A percentile compares a stretch with the other conserved stretches of the same genome.
These are phyloP conservation scores for Clivina fossor DNA, from an alignment of 2,888 invertebrate genomes.

Conservation along the genomic window DNA sequence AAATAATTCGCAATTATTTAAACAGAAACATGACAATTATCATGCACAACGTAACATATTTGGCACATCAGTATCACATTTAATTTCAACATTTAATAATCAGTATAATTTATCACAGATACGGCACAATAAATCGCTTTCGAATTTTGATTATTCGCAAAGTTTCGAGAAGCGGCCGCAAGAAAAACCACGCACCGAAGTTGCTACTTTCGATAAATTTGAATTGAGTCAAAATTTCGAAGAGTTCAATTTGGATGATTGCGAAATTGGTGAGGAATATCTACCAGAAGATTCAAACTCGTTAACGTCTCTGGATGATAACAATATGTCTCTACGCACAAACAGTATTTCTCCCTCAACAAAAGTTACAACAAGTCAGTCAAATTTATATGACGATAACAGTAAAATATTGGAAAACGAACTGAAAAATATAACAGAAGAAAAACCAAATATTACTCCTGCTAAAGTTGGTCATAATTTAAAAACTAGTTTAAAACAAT, in stretches of 20 bases:
- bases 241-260: slow-evolving; percentile 76
- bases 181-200: slow-evolving; percentile 34
- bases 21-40: slow-evolving; percentile 54
- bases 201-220: slow-evolving; percentile 58
- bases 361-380: slow-evolving; percentile 5
- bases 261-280: slow-evolving; percentile 58
- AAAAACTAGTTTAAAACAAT: slow-evolving; percentile 47
- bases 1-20: slow-evolving; percentile 51
- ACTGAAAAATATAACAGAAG: slow-evolving; percentile 14
- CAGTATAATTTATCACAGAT: slow-evolving; percentile 60
- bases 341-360: slow-evolving; percentile 15
- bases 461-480: slow-evolving; percentile 39
- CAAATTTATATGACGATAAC: not conserved
- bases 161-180: slow-evolving; percentile 47
- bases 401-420: not conserved
- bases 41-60: slow-evolving; percentile 62
- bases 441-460: slow-evolving; percentile 11
- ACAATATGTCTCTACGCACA: not conserved
- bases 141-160: slow-evolving; percentile 52
- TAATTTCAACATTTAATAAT: slow-evolving; percentile 53
- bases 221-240: slow-evolving; percentile 77
- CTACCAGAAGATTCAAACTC: slow-evolving; percentile 32
- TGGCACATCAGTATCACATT: slow-evolving; percentile 63
- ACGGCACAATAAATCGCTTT: slow-evolving; percentile 51
- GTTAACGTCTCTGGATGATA: slow-evolving; percentile 3